phyloP scores from a whole-genome alignment of 2,888 invertebrate species.

The Nymphalis polychloros region DNA sequence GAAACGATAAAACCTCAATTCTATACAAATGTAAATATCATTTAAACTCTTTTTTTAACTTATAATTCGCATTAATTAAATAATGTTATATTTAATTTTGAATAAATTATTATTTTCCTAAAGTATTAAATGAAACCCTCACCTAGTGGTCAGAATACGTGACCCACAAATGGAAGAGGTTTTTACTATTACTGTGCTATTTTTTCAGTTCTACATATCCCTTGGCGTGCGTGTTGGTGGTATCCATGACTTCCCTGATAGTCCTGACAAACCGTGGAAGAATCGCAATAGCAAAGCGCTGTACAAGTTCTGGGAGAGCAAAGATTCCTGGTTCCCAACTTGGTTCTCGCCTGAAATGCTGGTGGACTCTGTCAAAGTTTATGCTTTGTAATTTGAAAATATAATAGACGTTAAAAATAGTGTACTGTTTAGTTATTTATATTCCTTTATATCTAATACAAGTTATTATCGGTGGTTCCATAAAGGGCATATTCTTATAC shows the following conservation, averaged over 20 bases:
- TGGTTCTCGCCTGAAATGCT: constrained; percentile 83
- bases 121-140: too few relatives aligned
- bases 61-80: too few relatives aligned
- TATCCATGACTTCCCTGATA: constrained; percentile 85
- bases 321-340: constrained; percentile 81
- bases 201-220: constrained; percentile 85
- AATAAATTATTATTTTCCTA: too few relatives aligned
- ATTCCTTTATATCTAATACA: not conserved
- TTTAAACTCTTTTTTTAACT: too few relatives aligned
- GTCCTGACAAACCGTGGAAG: constrained; percentile 87
- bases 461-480: not conserved
- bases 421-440: not conserved
- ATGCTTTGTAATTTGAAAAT: constrained; percentile 63
- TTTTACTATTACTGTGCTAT: too few relatives aligned
- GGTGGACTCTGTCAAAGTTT: constrained; percentile 83
- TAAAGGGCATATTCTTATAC: too few relatives aligned
- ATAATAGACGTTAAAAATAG: not conserved
- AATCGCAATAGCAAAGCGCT: constrained; percentile 84
- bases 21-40: too few relatives aligned
- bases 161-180: too few relatives aligned
- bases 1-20: too few relatives aligned
- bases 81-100: too few relatives aligned
- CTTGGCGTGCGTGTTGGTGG: constrained; percentile 92
- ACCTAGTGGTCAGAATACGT: too few relatives aligned
- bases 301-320: constrained; percentile 84